Evolutionary conservation across 2,888 invertebrate genomes (phyloP).

Genomic region (Machimus atricapillus): DNA sequence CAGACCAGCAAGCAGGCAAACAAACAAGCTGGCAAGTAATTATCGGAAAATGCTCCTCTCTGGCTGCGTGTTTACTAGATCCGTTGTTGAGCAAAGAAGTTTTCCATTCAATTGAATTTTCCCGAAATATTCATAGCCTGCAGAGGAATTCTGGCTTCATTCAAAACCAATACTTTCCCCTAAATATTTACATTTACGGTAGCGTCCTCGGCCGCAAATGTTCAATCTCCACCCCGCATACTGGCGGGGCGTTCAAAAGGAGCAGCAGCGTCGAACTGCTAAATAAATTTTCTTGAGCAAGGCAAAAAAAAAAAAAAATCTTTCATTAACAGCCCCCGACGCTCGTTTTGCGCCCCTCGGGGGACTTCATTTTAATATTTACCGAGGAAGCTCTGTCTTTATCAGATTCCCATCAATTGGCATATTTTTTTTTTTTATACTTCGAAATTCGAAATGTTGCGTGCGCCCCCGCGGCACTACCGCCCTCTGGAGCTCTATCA

Average conservation of each 20-base stretch:
- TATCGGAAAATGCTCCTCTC: not conserved
- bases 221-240: not conserved
- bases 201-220: constrained; percentile 7
- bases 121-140: constrained; percentile 3
- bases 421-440: constrained; percentile 12
- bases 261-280: not conserved
- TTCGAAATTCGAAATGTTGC: not conserved
- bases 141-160: constrained; percentile 2
- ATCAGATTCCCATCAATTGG: constrained; percentile 31
- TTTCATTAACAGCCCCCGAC: constrained; percentile 24
- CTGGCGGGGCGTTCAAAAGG: not conserved
- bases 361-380: constrained; percentile 32
- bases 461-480: not conserved
- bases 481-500: not conserved
- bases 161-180: constrained; percentile 23
- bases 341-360: constrained; percentile 9
- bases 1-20: not conserved
- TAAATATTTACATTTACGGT: constrained; percentile 28
- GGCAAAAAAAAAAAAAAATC: not conserved
- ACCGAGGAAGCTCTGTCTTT: constrained; percentile 25
- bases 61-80: not conserved
- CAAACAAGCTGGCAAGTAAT: constrained; percentile 1
- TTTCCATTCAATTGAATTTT: constrained; percentile 20
- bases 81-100: constrained; percentile 3
- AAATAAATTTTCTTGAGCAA: constrained; percentile 16